Base-by-base conservation (phyloP, 2,888 invertebrate species). In the Eumacrocentrus americanus region DNA sequence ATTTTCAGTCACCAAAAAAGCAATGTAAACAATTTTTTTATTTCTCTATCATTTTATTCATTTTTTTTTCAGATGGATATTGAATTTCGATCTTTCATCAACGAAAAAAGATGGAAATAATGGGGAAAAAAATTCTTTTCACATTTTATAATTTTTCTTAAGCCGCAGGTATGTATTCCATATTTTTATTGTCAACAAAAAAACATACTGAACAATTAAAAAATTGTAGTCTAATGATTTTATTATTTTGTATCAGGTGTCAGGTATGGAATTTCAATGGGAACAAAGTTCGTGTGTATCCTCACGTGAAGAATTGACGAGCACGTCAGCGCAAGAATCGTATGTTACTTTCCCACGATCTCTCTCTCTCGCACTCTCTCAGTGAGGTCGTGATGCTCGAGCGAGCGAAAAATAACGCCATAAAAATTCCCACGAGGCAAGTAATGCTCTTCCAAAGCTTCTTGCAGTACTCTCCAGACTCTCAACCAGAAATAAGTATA, bases 291-390 rank as follows among this genome's bases (percentile, higher is more conserved):
- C 12, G 6, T 12, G 14, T 3, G 25, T 12, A 7, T 22, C 23
- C 6, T 25, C 18, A 35, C 20, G 34, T 54, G 25, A 34, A 23
- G 29, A 42, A 44, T 54, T 1, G 20, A 18, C 20, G 34, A 25
- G 12, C 34, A 29, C 12, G 34, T 6, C 14, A 9, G 20, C n/a
- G 3, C 14, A 12, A 29, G 18, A 44, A 40, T 40, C 54, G 22
- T 20, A 42, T 60, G 59, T 40, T 48, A 48, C n/a, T 57, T 60
- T 54, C 59, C 25, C 54, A 60, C 54, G 59, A 35, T 54, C 16
- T 6, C n/a, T 23, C 29, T 52, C 9, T 16, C 3, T 25, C 23
- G 23, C 29, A 6, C 9, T 4, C 29, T 29, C 29, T 29, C n/a
- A n/a, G n/a, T n/a, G 38, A 38, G 18, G 25, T 12, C 37, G 25